These are phyloP conservation scores for Protonibea diacanthus DNA, from an alignment of 2,797 vertebrate genomes.

Conservation along the genomic window DNA sequence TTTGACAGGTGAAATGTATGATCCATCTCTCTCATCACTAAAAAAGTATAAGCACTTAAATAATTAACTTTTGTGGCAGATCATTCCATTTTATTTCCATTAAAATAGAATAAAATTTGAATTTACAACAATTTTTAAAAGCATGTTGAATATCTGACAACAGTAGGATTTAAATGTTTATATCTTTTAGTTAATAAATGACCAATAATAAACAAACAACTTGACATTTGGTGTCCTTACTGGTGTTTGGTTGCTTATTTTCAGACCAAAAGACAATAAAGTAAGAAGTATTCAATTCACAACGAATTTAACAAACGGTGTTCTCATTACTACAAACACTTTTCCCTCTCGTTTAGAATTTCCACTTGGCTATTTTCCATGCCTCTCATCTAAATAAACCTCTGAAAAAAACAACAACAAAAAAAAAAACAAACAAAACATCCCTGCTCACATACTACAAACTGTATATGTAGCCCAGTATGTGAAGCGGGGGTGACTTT, in stretches of 20 bases:
- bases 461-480: slow-evolving; percentile 14
- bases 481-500: slow-evolving; percentile 53
- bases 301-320: not conserved
- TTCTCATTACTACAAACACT: slow-evolving; percentile 7
- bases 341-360: not conserved
- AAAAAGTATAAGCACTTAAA: not conserved
- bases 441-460: not conserved
- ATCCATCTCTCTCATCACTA: not conserved
- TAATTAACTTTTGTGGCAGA: not conserved
- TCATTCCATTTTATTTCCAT: too few species aligned
- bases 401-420: not conserved
- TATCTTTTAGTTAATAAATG: not conserved
- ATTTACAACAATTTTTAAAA: slow-evolving; percentile 7
- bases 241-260: not conserved
- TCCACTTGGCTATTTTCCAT: slow-evolving; percentile 1
- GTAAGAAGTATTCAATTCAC: not conserved
- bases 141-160: not conserved
- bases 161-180: not conserved
- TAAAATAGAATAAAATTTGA: not conserved
- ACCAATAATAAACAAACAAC: not conserved
- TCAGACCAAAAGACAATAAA: not conserved
- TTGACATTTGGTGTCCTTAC: not conserved
- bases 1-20: not conserved
- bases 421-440: not conserved
- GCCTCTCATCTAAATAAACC: not conserved